These are phyloP conservation scores for Garra rufa DNA, from an alignment of 2,113 vertebrate genomes.

Conservation along the genomic window DNA sequence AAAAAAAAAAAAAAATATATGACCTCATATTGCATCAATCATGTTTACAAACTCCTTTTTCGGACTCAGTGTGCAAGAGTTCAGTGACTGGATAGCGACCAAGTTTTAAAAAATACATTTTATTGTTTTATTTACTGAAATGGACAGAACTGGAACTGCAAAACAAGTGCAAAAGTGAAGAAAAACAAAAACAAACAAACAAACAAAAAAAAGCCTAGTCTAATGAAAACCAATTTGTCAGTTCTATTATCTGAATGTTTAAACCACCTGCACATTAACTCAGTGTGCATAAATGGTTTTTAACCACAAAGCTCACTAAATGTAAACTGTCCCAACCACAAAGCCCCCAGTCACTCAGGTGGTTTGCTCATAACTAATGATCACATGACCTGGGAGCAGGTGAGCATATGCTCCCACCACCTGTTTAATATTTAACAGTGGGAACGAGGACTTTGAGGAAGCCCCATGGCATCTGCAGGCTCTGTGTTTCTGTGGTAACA, in stretches of 20 bases:
- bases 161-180: not conserved
- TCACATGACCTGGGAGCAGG: constrained; percentile 37
- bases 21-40: too few relatives aligned
- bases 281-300: not conserved
- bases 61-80: too few relatives aligned
- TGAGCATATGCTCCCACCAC: constrained; percentile 58
- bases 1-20: too few relatives aligned
- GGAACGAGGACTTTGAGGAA: constrained; percentile 28
- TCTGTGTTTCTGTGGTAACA: constrained; percentile 35
- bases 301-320: not conserved
- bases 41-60: too few relatives aligned
- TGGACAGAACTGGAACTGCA: not conserved
- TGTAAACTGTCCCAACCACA: constrained; percentile 1
- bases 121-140: not conserved
- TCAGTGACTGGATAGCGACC: not conserved
- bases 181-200: too few relatives aligned
- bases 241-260: constrained; percentile 8
- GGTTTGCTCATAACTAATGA: constrained; percentile 35
- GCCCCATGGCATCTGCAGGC: constrained; percentile 46
- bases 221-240: not conserved
- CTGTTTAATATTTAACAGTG: constrained; percentile 60
- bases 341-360: constrained; percentile 28
- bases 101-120: not conserved
- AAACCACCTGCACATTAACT: not conserved
- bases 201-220: too few relatives aligned